These are phyloP conservation scores for Rhegmatorhina hoffmannsi DNA, from an alignment of 2,113 vertebrate species.

Conservation along the genomic window DNA sequence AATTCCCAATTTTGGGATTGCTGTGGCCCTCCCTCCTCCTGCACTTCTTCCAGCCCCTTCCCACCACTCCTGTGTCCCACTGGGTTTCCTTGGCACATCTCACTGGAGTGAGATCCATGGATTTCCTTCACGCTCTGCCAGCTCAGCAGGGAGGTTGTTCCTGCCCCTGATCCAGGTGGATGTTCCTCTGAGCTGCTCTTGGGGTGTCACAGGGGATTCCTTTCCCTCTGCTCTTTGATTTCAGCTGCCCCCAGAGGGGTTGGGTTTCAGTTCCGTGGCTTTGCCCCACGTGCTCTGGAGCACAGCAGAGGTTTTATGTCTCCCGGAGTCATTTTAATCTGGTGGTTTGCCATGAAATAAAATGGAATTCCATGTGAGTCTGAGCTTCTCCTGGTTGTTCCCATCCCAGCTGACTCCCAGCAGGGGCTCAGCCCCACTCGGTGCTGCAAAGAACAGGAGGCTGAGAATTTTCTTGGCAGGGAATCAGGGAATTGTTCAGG, in stretches of 20 bases:
- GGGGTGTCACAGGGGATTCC: not conserved
- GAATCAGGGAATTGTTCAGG: not conserved
- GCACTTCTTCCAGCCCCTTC: not conserved
- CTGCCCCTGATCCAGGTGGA: not conserved
- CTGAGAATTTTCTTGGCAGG: not conserved
- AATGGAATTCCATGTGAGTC: not conserved
- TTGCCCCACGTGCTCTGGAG: not conserved
- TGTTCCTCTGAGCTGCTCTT: not conserved
- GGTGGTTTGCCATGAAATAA: not conserved
- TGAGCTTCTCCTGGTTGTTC: not conserved
- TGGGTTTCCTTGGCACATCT: not conserved
- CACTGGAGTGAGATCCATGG: not conserved
- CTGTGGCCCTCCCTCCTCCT: not conserved
- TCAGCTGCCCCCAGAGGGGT: not conserved
- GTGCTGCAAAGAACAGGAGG: not conserved
- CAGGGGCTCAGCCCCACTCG: not conserved
- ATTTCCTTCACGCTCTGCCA: constrained; percentile 15
- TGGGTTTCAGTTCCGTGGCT: not conserved
- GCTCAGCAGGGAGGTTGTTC: not conserved
- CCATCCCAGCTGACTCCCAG: not conserved
- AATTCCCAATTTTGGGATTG: not conserved
- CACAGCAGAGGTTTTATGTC: not conserved
- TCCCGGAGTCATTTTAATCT: not conserved
- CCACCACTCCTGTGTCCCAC: not conserved
- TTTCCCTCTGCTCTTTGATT: not conserved